These are phyloP conservation scores for Holacanthella duospinosa DNA, from an alignment of 2,888 invertebrate species.

Conservation along the genomic window DNA sequence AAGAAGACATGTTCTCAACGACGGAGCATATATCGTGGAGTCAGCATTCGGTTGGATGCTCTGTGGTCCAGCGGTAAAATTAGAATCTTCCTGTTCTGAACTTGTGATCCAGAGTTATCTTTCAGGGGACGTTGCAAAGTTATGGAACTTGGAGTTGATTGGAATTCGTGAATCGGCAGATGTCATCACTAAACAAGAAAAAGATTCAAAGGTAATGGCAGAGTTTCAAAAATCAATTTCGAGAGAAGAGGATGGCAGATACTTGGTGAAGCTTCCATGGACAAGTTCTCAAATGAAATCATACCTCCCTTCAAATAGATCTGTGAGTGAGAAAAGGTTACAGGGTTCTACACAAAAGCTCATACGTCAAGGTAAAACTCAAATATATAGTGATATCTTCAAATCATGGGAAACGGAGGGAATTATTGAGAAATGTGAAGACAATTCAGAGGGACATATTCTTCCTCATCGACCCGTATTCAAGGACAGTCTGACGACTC, in stretches of 20 bases:
- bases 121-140: neutral
- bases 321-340: neutral
- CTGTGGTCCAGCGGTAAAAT: neutral
- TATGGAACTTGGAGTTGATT: conserved; percentile 1
- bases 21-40: neutral
- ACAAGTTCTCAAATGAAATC: neutral
- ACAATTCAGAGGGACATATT: neutral
- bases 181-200: neutral
- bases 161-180: neutral
- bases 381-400: neutral
- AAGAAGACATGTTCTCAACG: neutral
- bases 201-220: neutral
- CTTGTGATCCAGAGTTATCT: neutral
- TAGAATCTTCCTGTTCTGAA: neutral
- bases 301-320: neutral
- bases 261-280: conserved; percentile 1
- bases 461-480: conserved; percentile 30
- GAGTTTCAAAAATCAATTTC: neutral
- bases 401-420: conserved; percentile 8
- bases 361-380: neutral
- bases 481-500: conserved; percentile 27
- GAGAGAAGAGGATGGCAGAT: neutral
- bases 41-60: conserved; percentile 1
- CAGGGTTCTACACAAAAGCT: neutral
- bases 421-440: conserved; percentile 3